These are phyloP conservation scores for Eubucco bourcierii DNA, from an alignment of 2,113 vertebrate genomes.

Conservation along the genomic window DNA sequence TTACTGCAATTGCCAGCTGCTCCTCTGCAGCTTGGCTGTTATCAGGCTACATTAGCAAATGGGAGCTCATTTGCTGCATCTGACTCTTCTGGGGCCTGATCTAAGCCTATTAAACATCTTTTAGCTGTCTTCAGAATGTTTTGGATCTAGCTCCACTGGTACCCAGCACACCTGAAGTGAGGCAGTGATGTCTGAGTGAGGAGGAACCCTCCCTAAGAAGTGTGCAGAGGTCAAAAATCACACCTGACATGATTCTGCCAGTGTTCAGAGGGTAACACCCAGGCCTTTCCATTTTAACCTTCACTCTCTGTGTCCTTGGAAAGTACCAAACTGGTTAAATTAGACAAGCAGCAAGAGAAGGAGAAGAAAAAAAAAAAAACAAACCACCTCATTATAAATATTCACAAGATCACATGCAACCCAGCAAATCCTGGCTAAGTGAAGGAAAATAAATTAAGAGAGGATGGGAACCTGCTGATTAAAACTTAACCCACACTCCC, in stretches of 20 bases:
- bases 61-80: not conserved
- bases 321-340: conserved; percentile 10
- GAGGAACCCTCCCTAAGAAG: not conserved
- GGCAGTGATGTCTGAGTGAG: not conserved
- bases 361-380: not conserved
- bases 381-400: conserved; percentile 47
- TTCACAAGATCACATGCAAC: not conserved
- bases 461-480: not conserved
- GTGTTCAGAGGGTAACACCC: not conserved
- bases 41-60: not conserved
- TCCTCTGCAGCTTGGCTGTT: not conserved
- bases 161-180: not conserved
- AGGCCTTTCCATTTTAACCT: not conserved
- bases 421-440: conserved; percentile 5
- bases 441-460: conserved; percentile 29
- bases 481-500: not conserved
- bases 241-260: not conserved
- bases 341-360: not conserved
- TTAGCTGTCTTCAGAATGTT: not conserved
- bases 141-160: not conserved
- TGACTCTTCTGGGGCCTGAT: not conserved
- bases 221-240: not conserved
- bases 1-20: not conserved
- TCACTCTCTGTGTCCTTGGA: not conserved
- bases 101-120: not conserved